Evolutionary conservation across 1,140 invertebrate genomes (phyloP), one percentile per base, ranked within the genome.

Genomic region (Eupristina koningsbergeri): DNA sequence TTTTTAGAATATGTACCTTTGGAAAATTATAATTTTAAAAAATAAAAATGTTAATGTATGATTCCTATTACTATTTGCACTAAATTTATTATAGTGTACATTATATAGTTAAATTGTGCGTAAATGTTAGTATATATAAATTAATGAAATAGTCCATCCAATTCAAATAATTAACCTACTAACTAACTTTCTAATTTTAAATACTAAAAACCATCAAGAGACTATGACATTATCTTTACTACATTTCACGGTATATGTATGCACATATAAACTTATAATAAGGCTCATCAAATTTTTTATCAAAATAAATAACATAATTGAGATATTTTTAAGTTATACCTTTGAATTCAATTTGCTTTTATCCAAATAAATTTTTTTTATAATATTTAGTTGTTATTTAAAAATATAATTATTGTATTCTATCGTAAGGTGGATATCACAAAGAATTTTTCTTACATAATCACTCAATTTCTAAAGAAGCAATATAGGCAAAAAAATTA

Each of bases 401-500:
- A n/a, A n/a, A n/a, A n/a, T n/a, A n/a, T n/a, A n/a, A 19, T 53
- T 3, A 17, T 26, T 58, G 1, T 58, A 58, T 58, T 58, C 22
- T 58, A 58, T 58, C 22, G 9, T 26, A 26, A 58, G 22, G 22
- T 26, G 26, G 22, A 13, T 39, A 19, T 22, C 31, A 19, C 9
- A 39, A 36, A 39, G 13, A 31, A 63, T n/a, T 29, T 63, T 64
- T 36, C 22, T 29, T 77, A 58, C 47, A 22, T 22, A 31, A 53
- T 41, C 34, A 39, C 39, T 50, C 61, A 63, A 41, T 45, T 63
- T 63, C 13, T 26, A 26, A 53, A 5, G n/a, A 53, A 81, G 45
- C 36, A 5, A 53, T 11, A 61, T 61, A 61, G 61, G 41, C 47
- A 26, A 76, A 64, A 82, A 82, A 76, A 64, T 75, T n/a, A 73